These are phyloP conservation scores for Arvicola amphibius DNA, from an alignment of 2,797 vertebrate species.

Conservation along the genomic window DNA sequence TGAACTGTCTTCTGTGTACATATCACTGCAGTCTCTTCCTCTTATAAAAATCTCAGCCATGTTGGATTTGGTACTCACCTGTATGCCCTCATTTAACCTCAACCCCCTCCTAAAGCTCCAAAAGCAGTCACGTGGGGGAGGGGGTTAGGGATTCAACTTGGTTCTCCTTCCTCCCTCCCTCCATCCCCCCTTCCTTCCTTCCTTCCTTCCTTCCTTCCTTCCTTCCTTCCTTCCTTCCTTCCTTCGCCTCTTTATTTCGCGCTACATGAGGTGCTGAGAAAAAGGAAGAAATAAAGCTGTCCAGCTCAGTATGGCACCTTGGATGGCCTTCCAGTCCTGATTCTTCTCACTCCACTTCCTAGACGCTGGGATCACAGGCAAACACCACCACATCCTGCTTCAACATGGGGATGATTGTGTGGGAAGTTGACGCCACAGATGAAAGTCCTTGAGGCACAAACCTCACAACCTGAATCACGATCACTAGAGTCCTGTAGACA, in stretches of 20 bases:
- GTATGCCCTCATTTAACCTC: slow-evolving; percentile 1
- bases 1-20: not conserved
- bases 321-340: not conserved
- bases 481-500: not conserved
- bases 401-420: not conserved
- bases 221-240: not conserved
- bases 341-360: not conserved
- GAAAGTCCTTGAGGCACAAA: not conserved
- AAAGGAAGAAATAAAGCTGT: too few species aligned
- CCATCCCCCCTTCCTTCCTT: not conserved
- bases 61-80: not conserved
- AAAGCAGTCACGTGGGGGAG: not conserved
- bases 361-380: not conserved
- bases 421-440: not conserved
- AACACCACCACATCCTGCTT: not conserved
- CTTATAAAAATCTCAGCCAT: not conserved
- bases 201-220: too few species aligned
- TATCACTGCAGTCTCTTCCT: not conserved
- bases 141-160: not conserved
- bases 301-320: not conserved
- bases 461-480: not conserved
- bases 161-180: not conserved
- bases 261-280: too few species aligned
- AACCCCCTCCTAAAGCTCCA: not conserved
- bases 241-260: not conserved